Conservation (phyloP, 2,113 vertebrate genomes). For the Paramormyrops kingsleyae region DNA sequence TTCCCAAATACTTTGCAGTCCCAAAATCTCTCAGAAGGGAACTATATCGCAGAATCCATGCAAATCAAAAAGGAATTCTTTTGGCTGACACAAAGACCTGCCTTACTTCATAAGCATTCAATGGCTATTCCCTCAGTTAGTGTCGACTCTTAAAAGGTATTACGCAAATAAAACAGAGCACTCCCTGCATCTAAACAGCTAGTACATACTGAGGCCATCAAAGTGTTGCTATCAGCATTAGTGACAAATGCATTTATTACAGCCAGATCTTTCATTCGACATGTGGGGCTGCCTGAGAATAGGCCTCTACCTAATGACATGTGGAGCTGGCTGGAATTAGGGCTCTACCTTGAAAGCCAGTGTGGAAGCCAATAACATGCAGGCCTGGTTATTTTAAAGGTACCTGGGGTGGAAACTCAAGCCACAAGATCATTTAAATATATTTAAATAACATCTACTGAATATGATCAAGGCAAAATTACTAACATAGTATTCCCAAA, state of each 20-base stretch:
- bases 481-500: not conserved
- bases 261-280: not conserved
- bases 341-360: not conserved
- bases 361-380: not conserved
- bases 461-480: not conserved
- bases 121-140: not conserved
- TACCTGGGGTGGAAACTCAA: not conserved
- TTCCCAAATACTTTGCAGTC: not conserved
- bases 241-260: not conserved
- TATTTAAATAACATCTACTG: not conserved
- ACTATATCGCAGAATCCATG: not conserved
- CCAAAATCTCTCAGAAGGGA: not conserved
- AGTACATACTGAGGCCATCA: not conserved
- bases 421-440: not conserved
- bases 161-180: not conserved
- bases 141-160: not conserved
- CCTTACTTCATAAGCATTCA: not conserved
- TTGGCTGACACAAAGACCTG: not conserved
- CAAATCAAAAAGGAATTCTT: not conserved
- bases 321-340: not conserved
- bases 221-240: not conserved
- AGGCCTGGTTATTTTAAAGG: not conserved
- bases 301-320: not conserved
- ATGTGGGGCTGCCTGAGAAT: not conserved
- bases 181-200: not conserved